These are phyloP conservation scores for Sakesphorus luctuosus DNA, from an alignment of 2,113 vertebrate genomes.

Conservation along the genomic window DNA sequence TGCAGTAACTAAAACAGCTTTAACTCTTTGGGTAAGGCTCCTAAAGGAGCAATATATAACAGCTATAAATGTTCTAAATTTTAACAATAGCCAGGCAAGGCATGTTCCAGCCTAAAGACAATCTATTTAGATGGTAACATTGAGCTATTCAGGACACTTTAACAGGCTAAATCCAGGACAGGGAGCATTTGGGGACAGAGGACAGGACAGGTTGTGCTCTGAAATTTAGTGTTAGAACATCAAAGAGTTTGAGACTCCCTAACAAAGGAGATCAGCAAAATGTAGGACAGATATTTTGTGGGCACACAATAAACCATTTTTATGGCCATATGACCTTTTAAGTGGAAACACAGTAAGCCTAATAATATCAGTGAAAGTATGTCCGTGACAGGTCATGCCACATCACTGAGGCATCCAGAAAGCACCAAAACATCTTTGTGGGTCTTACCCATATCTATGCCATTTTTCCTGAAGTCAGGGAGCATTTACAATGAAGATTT, in stretches of 20 bases:
- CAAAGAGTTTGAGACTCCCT: not conserved
- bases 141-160: not conserved
- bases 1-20: not conserved
- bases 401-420: not conserved
- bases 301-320: not conserved
- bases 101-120: not conserved
- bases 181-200: not conserved
- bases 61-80: not conserved
- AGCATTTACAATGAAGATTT: not conserved
- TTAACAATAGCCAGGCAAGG: not conserved
- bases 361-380: not conserved
- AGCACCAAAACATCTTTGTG: not conserved
- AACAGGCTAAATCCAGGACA: not conserved
- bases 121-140: not conserved
- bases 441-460: not conserved
- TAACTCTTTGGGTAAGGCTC: not conserved
- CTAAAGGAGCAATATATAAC: not conserved
- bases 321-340: not conserved
- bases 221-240: not conserved
- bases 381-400: not conserved
- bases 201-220: not conserved
- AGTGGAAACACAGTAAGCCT: not conserved
- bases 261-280: not conserved
- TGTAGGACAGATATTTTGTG: not conserved
- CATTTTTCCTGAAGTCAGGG: not conserved